Conservation (phyloP, 2,888 invertebrate genomes). For the Apamea sordens region DNA sequence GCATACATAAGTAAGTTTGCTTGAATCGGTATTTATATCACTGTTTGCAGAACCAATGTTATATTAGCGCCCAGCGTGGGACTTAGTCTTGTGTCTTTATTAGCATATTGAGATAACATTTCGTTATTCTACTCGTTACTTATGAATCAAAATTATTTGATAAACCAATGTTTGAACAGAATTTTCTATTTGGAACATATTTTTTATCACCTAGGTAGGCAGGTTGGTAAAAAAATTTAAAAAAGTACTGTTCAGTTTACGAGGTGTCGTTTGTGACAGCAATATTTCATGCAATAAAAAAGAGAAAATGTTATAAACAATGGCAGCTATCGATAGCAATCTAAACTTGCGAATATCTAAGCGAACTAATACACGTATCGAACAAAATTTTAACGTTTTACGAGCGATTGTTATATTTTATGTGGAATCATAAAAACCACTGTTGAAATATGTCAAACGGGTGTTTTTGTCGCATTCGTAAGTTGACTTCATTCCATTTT, state of each 20-base stretch:
- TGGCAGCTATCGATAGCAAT: constrained; percentile 53
- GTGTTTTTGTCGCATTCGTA: constrained; percentile 79
- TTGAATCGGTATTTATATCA: constrained; percentile 35
- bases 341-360: constrained; percentile 59
- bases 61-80: constrained; percentile 58
- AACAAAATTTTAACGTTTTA: constrained; percentile 78
- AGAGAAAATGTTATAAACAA: constrained; percentile 37
- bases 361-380: constrained; percentile 70
- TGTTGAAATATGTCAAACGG: constrained; percentile 80
- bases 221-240: not conserved
- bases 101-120: constrained; percentile 14
- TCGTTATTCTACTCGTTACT: not conserved
- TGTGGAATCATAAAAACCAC: constrained; percentile 80
- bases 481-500: constrained; percentile 76
- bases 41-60: constrained; percentile 37
- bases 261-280: constrained; percentile 30
- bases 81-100: constrained; percentile 28
- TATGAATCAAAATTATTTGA: not conserved
- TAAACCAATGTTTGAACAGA: not conserved
- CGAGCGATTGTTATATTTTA: constrained; percentile 83
- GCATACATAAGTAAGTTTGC: constrained; percentile 29
- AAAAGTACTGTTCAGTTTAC: constrained; percentile 7
- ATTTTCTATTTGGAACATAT: not conserved
- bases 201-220: not conserved
- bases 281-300: constrained; percentile 37